Conservation (phyloP, 2,888 invertebrate species). For the Lamellibrachia satsuma region DNA sequence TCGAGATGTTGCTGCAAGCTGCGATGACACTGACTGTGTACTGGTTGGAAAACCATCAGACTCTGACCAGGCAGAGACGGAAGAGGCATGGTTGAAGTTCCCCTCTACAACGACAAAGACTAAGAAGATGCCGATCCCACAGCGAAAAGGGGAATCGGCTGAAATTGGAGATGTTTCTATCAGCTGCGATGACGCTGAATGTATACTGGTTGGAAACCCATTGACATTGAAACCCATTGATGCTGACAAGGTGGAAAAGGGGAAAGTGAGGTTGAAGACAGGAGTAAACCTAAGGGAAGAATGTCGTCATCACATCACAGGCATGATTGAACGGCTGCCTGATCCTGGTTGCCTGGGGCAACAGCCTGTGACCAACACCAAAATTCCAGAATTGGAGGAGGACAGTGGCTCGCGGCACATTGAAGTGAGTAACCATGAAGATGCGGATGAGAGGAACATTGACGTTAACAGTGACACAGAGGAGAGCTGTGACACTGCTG, state of each 20-base stretch:
- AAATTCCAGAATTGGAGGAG: not conserved
- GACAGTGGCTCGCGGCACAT: not conserved
- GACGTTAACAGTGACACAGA: not conserved
- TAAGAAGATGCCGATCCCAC: not conserved
- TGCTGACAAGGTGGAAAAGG: no score
- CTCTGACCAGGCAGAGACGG: no score
- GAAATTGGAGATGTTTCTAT: not conserved
- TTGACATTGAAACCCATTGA: no score
- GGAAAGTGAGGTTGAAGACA: no score
- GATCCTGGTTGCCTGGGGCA: not conserved
- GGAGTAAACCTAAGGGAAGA: not conserved
- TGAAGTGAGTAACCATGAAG: not conserved
- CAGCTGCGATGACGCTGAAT: not conserved
- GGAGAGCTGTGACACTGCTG: not conserved
- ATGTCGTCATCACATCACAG: not conserved
- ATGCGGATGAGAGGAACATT: not conserved
- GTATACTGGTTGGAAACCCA: no score
- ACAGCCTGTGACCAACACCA: not conserved
- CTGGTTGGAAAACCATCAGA: no score
- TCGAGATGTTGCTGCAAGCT: no score
- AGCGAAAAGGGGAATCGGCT: not conserved
- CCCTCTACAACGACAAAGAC: not conserved
- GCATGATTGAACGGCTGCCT: not conserved
- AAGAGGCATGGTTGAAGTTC: not conserved
- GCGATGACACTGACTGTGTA: no score